Base-by-base conservation (phyloP, 2,888 invertebrate species). In the Thelaira solivaga region DNA sequence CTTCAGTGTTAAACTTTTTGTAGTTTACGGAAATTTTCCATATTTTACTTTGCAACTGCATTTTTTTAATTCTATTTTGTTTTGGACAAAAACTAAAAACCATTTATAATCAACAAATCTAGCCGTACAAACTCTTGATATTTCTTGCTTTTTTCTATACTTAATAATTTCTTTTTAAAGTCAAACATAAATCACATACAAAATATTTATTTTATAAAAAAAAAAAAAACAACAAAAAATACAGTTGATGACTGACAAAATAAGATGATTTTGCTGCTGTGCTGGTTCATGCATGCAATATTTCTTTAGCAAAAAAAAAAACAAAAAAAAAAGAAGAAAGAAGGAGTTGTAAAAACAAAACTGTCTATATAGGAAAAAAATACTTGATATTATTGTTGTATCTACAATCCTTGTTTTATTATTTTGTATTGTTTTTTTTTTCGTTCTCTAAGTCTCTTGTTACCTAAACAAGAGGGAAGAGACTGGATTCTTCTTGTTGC, bases 81-180 rank as follows among this genome's bases (percentile, higher is more conserved):
- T n/a, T n/a, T n/a, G n/a, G n/a, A n/a, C n/a, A n/a, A n/a, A n/a
- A n/a, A n/a, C n/a, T n/a, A 59, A 55, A 49, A 47, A 26, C n/a
- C 61, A 75, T 75, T 75, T 68, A 68, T 75, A 75, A 75, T 68
- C 49, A 61, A 61, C 67, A 74, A 74, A 74, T 74, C 74, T n/a
- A n/a, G n/a, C n/a, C 67, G 55, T 67, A 68, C 47, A 73, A 61
- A 51, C 8, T 51, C 41, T 22, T 36, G 13, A 55, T 16, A n/a
- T n/a, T n/a, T n/a, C n/a, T n/a, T n/a, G n/a, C n/a, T 64, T 34
- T 53, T 53, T 53, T 16, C 26, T 6, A 18, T 45, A n/a, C n/a
- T n/a, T n/a, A n/a, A n/a, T 22, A 55, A 53, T 24, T 26, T 36
- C 5, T 16, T 65, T 49, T 26, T 41, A 47, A 11, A 59, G 20